Percentiles rank a stretch among this genome's conserved stretches.
These are phyloP conservation scores for Clarias platycephalus DNA, from an alignment of 2,797 vertebrate species.

Conservation along the genomic window DNA sequence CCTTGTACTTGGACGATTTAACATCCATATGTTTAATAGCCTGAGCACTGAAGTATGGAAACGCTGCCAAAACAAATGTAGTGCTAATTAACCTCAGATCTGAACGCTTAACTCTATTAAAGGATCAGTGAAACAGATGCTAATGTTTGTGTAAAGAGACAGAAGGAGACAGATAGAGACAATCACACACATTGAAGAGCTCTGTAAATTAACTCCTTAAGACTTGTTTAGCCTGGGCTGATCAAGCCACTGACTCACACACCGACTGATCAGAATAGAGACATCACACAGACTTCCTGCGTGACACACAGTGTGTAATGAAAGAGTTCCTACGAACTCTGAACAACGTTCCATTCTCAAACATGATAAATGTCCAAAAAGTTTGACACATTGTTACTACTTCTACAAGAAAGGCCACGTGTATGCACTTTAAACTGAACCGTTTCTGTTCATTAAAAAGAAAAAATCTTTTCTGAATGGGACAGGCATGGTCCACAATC, in stretches of 20 bases:
- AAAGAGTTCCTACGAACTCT: neutral
- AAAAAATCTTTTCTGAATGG: too few species aligned
- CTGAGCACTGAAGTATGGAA: neutral
- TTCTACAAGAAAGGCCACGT: neutral
- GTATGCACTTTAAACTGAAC: neutral
- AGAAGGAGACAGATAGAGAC: neutral
- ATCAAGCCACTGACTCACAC: slow-evolving; percentile 63
- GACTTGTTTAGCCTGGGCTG: slow-evolving; percentile 19
- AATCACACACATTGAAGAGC: neutral
- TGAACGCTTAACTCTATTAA: neutral
- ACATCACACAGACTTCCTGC: slow-evolving; percentile 60
- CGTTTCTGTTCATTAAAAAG: neutral
- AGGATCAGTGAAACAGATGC: neutral
- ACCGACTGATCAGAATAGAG: slow-evolving; percentile 37
- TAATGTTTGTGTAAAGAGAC: neutral
- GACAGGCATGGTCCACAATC: too few species aligned
- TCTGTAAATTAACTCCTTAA: neutral
- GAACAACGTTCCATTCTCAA: slow-evolving; percentile 5
- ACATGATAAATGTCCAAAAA: neutral
- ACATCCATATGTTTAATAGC: neutral
- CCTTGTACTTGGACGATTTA: neutral
- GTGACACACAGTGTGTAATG: slow-evolving; percentile 30
- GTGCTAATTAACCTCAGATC: neutral
- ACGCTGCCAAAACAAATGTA: neutral
- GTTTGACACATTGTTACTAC: neutral